Conservation (phyloP, 1,140 invertebrate species). For the Drosophila malerkotliana region DNA sequence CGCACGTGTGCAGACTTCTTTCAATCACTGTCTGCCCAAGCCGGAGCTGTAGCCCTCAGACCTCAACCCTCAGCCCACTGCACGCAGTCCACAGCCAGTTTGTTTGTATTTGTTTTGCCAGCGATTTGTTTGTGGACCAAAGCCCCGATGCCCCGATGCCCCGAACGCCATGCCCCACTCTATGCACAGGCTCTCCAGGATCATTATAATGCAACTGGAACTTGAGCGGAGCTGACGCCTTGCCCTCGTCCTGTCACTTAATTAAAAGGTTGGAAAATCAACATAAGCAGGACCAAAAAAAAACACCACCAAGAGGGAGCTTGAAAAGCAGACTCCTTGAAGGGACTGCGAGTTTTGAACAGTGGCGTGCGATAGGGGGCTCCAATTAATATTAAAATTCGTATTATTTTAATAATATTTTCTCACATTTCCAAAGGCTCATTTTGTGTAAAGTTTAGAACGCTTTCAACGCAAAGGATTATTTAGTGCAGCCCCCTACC, state of each 20-base stretch:
- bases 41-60: conserved; percentile 16
- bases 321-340: conserved; percentile 22
- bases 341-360: conserved; percentile 5
- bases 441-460: background rate
- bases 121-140: conserved; percentile 72
- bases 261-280: conserved; percentile 80
- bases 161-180: background rate
- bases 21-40: conserved; percentile 62
- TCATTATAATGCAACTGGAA: conserved; percentile 53
- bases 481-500: conserved; percentile 1
- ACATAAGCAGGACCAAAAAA: conserved; percentile 44
- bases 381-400: background rate
- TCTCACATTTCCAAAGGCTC: background rate
- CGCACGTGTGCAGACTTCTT: conserved; percentile 75
- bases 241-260: conserved; percentile 65
- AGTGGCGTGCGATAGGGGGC: conserved; percentile 1
- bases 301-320: conserved; percentile 29
- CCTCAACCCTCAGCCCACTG: background rate
- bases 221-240: conserved; percentile 32
- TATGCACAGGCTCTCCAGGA: background rate
- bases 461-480: background rate
- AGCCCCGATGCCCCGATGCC: conserved; percentile 50
- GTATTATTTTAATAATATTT: background rate
- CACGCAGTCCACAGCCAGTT: conserved; percentile 5
- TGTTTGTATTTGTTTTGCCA: conserved; percentile 50